Conservation (phyloP, 2,888 invertebrate genomes). For the Drosophila formosana region DNA sequence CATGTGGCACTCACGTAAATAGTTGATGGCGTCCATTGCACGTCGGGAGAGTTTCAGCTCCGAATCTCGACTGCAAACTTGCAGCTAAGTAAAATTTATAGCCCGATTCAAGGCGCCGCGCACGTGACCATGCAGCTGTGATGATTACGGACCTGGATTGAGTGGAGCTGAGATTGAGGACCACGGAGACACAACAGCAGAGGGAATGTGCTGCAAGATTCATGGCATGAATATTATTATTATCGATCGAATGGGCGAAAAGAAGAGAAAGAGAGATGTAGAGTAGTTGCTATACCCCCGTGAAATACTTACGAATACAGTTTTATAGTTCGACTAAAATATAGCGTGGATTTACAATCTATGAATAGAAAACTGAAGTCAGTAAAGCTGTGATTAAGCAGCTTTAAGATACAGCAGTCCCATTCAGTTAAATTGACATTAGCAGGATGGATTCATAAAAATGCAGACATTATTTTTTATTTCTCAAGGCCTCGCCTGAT, state of each 20-base stretch:
- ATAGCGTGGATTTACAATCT: neutral
- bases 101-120: conserved; percentile 45
- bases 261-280: neutral
- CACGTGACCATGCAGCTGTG: conserved; percentile 72
- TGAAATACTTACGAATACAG: neutral
- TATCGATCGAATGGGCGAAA: neutral
- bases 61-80: conserved; percentile 76
- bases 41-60: conserved; percentile 51
- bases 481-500: too few species aligned
- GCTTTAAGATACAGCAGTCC: too few species aligned
- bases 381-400: neutral
- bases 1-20: conserved; percentile 61
- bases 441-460: too few species aligned
- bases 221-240: neutral
- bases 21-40: conserved; percentile 71
- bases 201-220: conserved; percentile 4
- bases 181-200: neutral
- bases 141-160: conserved; percentile 29
- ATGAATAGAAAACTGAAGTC: neutral
- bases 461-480: too few species aligned
- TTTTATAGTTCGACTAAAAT: neutral
- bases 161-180: conserved; percentile 41
- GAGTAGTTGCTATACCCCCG: neutral
- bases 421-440: too few species aligned
- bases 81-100: conserved; percentile 75